These are phyloP conservation scores for Drosophila seclusa DNA, from an alignment of 2,888 invertebrate species.

Conservation along the genomic window DNA sequence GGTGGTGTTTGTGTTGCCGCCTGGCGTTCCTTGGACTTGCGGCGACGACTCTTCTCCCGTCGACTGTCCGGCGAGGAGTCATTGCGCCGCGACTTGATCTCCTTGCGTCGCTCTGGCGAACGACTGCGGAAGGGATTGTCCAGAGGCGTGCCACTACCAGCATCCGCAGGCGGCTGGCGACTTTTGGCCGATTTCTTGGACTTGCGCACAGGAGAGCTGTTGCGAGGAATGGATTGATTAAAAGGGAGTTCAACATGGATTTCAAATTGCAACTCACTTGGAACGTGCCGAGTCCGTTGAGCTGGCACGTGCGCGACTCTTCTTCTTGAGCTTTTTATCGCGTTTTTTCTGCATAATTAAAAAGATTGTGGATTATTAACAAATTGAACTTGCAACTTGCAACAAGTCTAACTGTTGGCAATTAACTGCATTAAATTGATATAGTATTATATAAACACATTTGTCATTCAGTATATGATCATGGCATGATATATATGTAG, in stretches of 20 bases:
- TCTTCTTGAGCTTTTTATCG: slow-evolving; percentile 87
- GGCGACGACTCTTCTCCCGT: slow-evolving; percentile 31
- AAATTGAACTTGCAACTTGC: slow-evolving; percentile 36
- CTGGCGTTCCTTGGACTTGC: slow-evolving; percentile 33
- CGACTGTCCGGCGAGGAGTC: slow-evolving; percentile 64
- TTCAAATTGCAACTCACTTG: slow-evolving; percentile 84
- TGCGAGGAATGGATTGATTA: not conserved
- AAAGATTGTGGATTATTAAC: slow-evolving; percentile 45
- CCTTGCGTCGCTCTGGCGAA: slow-evolving; percentile 75
- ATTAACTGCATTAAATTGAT: slow-evolving; percentile 25
- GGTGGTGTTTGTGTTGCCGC: slow-evolving; percentile 22
- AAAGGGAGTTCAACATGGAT: not conserved
- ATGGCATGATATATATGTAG: slow-evolving; percentile 41
- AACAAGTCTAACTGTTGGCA: slow-evolving; percentile 66
- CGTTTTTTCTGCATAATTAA: slow-evolving; percentile 86
- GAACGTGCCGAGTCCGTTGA: slow-evolving; percentile 86
- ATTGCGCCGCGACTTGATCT: slow-evolving; percentile 50
- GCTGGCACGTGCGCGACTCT: slow-evolving; percentile 82
- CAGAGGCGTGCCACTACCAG: slow-evolving; percentile 31
- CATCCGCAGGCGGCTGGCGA: slow-evolving; percentile 18
- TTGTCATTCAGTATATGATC: slow-evolving; percentile 49
- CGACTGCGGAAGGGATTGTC: slow-evolving; percentile 78
- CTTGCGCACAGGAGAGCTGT: slow-evolving; percentile 68
- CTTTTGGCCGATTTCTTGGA: slow-evolving; percentile 47
- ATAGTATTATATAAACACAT: slow-evolving; percentile 48